Conservation (phyloP, 2,888 invertebrate species). For the Myopa tessellatipennis region DNA sequence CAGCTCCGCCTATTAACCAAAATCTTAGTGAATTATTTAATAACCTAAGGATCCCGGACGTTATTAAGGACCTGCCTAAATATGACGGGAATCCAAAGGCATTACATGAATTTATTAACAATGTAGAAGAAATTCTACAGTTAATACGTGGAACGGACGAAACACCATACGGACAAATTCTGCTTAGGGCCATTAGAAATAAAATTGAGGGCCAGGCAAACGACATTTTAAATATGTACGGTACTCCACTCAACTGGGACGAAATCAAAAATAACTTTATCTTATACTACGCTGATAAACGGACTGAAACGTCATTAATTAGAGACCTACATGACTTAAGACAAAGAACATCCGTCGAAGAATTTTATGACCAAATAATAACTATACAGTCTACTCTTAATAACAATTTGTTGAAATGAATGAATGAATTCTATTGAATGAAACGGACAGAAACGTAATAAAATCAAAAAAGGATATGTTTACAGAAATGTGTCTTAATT, state of each 20-base stretch:
- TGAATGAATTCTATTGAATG: too few relatives aligned
- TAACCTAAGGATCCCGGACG: too few relatives aligned
- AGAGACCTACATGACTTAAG: constrained; percentile 43
- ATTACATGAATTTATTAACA: too few relatives aligned
- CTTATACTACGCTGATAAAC: constrained; percentile 42
- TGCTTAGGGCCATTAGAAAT: constrained; percentile 46
- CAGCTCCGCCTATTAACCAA: too few relatives aligned
- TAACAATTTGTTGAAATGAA: constrained; percentile 47
- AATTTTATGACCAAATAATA: constrained; percentile 45
- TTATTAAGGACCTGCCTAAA: too few relatives aligned
- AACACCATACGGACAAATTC: constrained; percentile 39
- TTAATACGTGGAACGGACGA: constrained; percentile 35
- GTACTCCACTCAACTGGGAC: constrained; percentile 44
- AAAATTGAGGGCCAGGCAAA: constrained; percentile 48
- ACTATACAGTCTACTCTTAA: constrained; percentile 45
- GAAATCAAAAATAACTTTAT: constrained; percentile 42
- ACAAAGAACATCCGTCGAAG: constrained; percentile 44
- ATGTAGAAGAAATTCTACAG: constrained; percentile 46
- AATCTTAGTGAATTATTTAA: too few relatives aligned
- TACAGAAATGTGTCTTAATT: constrained; percentile 49
- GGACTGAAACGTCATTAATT: constrained; percentile 44
- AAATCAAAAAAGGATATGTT: constrained; percentile 43
- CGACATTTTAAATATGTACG: constrained; percentile 47
- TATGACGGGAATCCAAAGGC: too few relatives aligned
- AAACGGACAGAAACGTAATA: constrained; percentile 43